Evolutionary conservation across 2,888 invertebrate species (phyloP).

Genomic region (Dromius quadrimaculatus): DNA sequence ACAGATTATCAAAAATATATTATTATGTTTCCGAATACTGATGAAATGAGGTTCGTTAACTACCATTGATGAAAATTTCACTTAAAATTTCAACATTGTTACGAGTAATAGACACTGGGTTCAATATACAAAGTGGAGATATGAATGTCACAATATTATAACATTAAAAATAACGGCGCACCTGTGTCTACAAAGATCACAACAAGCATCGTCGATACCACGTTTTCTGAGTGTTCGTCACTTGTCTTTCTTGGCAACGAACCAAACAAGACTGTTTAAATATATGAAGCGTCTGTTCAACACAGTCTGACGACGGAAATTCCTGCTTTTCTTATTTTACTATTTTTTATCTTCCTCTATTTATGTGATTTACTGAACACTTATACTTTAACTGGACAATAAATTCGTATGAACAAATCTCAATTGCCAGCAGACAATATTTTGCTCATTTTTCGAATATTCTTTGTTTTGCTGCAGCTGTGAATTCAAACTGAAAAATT

Average conservation of each 20-base stretch:
- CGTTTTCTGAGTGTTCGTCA: not conserved
- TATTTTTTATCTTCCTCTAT: not conserved
- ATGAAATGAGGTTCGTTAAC: too few species aligned
- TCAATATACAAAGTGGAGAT: too few species aligned
- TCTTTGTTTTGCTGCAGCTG: too few species aligned
- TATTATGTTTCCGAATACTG: too few species aligned
- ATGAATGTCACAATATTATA: too few species aligned
- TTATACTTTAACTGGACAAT: not conserved
- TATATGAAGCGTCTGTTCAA: slow-evolving; percentile 3
- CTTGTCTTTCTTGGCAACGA: slow-evolving; percentile 9
- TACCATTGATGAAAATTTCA: too few species aligned
- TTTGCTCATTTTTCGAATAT: too few species aligned
- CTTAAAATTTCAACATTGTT: too few species aligned
- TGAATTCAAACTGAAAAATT: too few species aligned
- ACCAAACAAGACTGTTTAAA: slow-evolving; percentile 13
- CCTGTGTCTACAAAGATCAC: not conserved
- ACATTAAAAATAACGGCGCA: not conserved
- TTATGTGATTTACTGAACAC: slow-evolving; percentile 23
- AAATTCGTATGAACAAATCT: not conserved
- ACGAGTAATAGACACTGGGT: too few species aligned
- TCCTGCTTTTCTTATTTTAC: slow-evolving; percentile 19
- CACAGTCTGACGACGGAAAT: slow-evolving; percentile 1
- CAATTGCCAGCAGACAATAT: not conserved
- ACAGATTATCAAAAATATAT: too few species aligned
- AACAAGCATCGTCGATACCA: not conserved